Evolutionary conservation across 2,113 vertebrate genomes (phyloP).

Genomic region (Bufo bufo): DNA sequence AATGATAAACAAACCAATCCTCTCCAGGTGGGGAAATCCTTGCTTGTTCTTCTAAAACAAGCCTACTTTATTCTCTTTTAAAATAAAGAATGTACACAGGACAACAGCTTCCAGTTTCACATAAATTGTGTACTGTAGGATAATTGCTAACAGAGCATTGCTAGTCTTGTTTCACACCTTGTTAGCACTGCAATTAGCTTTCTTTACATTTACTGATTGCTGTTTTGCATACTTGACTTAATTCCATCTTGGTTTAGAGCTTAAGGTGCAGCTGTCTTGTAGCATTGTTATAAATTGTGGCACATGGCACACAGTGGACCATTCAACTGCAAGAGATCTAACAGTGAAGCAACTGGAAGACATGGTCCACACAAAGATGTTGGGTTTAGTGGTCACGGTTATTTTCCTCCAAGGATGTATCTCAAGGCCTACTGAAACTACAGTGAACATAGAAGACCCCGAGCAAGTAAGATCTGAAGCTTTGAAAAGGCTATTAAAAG

Average conservation of each 20-base stretch:
- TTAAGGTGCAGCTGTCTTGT: constrained; percentile 53
- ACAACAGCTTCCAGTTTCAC: constrained; percentile 45
- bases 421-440: constrained; percentile 45
- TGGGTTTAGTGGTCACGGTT: constrained; percentile 55
- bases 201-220: constrained; percentile 82
- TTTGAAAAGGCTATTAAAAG: constrained; percentile 83
- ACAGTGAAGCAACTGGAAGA: constrained; percentile 13
- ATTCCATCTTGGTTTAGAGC: constrained; percentile 70
- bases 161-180: constrained; percentile 78
- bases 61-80: not conserved
- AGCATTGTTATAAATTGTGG: constrained; percentile 76
- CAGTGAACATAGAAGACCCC: constrained; percentile 61
- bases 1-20: constrained; percentile 54
- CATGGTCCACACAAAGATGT: constrained; percentile 55
- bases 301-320: rapidly evolving
- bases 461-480: constrained; percentile 74
- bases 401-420: constrained; percentile 29
- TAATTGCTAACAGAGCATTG: constrained; percentile 63
- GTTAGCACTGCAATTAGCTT: constrained; percentile 81
- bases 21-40: not conserved
- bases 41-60: constrained; percentile 34
- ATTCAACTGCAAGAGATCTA: constrained; percentile 26
- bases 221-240: constrained; percentile 82
- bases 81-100: not conserved
- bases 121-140: constrained; percentile 66